Evolutionary conservation across 2,888 invertebrate species (phyloP), one percentile per base, ranked within the genome.

Genomic region (Hofmannophila pseudospretella): DNA sequence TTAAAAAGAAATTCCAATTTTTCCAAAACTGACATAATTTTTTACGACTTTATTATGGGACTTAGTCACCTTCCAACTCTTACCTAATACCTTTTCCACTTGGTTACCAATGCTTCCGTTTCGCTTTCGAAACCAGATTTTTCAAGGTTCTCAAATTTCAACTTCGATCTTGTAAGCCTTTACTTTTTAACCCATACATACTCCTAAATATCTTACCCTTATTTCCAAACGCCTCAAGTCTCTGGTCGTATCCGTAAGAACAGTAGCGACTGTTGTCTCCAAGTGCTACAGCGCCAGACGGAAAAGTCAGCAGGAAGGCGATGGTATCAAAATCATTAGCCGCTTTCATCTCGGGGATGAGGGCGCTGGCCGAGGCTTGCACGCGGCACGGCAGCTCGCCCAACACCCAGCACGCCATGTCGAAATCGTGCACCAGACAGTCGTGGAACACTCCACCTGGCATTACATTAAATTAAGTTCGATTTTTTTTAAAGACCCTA

Each of bases 381-480:
- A 92, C 90, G 42, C 80, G 88, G 11, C 58, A 70, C 0, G 92
- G 92, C 41, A 87, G 81, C 59, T 91, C 91, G 0, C 90, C 90
- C 14, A 91, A 64, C 23, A 91, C 64, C 90, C 90, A 92, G 40
- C 90, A 89, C 5, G 89, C 64, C 67, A 91, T 80, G 53, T 93
- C 92, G 38, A 93, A 81, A 59, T 93, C 92, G 50, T 93, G 92
- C 1, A 93, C 91, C 37, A 90, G 77, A 49, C 92, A 90, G 60
- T 93, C 93, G 41, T 92, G 90, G 65, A 91, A 91, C 22, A 93
- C 90, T 7, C 91, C 91, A 47, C 91, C 92, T 88, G 44, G n/a
- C 39, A 44, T n/a, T 29, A 29, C 19, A 20, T 22, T 32, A 2
- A 25, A n/a, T n/a, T n/a, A n/a, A n/a, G n/a, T n/a, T n/a, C n/a